phyloP scores from a whole-genome alignment of 2,113 vertebrate genomes.

The Nannobrachium achirus region DNA sequence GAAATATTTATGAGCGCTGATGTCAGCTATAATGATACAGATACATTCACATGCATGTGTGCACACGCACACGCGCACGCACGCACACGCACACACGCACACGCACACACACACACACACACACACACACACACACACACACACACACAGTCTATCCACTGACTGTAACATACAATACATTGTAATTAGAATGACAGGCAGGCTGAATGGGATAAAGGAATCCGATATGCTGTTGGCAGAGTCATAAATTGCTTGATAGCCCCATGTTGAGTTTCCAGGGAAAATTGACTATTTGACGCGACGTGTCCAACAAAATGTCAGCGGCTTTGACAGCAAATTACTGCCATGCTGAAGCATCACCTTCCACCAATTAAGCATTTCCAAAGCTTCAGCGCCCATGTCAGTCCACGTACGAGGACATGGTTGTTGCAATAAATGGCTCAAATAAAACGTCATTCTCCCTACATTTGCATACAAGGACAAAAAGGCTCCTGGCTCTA shows the following conservation, averaged over 20 bases:
- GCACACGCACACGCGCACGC: no score
- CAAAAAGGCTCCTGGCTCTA: neutral
- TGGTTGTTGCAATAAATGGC: conserved; percentile 3
- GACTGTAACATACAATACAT: conserved; percentile 8
- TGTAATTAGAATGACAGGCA: conserved; percentile 24
- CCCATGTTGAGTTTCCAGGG: conserved; percentile 11
- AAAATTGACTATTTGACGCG: conserved; percentile 26
- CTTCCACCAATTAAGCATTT: neutral
- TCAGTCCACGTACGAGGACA: neutral
- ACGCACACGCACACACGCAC: no score
- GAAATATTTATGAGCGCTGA: no score
- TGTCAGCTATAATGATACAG: no score
- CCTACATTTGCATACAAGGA: neutral
- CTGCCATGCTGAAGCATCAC: neutral
- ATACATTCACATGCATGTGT: no score
- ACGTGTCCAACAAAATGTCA: conserved; percentile 11
- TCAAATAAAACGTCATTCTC: neutral
- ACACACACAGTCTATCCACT: neutral
- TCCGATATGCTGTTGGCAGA: conserved; percentile 11
- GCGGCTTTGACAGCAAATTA: conserved; percentile 17
- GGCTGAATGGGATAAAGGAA: conserved; percentile 21
- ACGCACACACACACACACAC: no score
- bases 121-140: neutral
- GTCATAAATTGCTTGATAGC: conserved; percentile 23
- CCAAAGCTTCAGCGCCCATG: neutral